These are phyloP conservation scores for Drosophila hydei DNA, from an alignment of 1,140 invertebrate species.

Conservation along the genomic window DNA sequence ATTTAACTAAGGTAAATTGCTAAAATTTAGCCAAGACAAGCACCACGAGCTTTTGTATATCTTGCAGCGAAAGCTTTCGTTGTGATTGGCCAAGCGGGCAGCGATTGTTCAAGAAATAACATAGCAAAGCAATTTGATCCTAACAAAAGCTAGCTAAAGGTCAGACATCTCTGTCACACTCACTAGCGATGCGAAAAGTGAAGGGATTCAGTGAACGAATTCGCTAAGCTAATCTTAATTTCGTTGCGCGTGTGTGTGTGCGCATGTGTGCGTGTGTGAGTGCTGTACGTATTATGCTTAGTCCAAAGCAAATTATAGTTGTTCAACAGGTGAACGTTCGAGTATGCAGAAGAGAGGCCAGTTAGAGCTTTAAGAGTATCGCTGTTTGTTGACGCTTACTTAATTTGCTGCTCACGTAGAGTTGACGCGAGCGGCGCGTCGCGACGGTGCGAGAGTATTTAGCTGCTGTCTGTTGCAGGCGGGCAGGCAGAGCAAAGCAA, in stretches of 20 bases:
- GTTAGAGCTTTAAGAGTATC: slow-evolving; percentile 45
- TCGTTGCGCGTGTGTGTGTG: slow-evolving; percentile 31
- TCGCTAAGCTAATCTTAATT: slow-evolving; percentile 44
- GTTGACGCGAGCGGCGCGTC: slow-evolving; percentile 3
- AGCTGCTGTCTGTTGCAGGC: slow-evolving; percentile 35
- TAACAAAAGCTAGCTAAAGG: slow-evolving; percentile 35
- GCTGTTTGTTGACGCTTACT: slow-evolving; percentile 40
- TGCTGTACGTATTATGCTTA: slow-evolving; percentile 42
- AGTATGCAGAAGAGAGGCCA: slow-evolving; percentile 24
- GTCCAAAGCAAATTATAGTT: slow-evolving; percentile 52
- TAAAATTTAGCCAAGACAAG: slow-evolving; percentile 21
- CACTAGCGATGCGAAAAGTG: slow-evolving; percentile 53
- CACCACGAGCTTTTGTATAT: background rate
- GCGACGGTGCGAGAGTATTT: slow-evolving; percentile 19
- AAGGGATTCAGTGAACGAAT: slow-evolving; percentile 64
- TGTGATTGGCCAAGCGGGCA: background rate
- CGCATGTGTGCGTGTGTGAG: background rate
- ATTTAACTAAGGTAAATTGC: background rate
- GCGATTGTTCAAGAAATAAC: background rate
- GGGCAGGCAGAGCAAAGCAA: slow-evolving; percentile 15
- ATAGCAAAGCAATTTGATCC: slow-evolving; percentile 34
- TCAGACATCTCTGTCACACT: slow-evolving; percentile 14
- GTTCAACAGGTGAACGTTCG: slow-evolving; percentile 69
- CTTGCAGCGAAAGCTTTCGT: slow-evolving; percentile 19
- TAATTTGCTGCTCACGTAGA: slow-evolving; percentile 70